Evolutionary conservation across 2,888 invertebrate genomes (phyloP), one percentile per base, ranked within the genome.

Genomic region (Epinotia ramella): DNA sequence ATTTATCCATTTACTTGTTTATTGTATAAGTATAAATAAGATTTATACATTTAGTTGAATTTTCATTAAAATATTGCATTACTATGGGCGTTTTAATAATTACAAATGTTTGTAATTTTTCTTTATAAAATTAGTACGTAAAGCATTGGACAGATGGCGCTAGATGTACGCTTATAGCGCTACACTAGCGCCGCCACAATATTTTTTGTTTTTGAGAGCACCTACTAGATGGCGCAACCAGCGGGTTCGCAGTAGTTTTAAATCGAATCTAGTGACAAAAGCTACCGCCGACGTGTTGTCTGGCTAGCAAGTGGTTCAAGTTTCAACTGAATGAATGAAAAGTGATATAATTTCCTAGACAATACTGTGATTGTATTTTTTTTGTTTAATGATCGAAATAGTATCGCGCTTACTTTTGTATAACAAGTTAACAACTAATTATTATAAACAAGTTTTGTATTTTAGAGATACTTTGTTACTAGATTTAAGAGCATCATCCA

Each of bases 41-140:
- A 93, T 94, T 94, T 94, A 94, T 94, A 94, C 94, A 90, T 94
- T 93, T 93, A 94, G 94, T 94, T 94, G 91, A 94, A 92, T 94
- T 94, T 93, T 91, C 90, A 94, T 92, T 94, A 94, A 94, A 94
- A 93, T 87, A 90, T 89, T 89, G 67, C 46, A 76, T 76, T 76
- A 76, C 60, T 16, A 13, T 33, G 0, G 44, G 44, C 60, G 66
- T 72, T 72, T 72, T 70, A 11, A 62, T 70, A 18, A 49, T 62
- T 62, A 49, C 13, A 16, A 20, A 11, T 33, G 3, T 24, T 3
- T 62, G 18, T 28, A 53, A 33, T 12, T 53, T 40, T 53, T n/a
- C 13, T 1, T 13, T 33, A 18, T 18, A 18, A 28, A 5, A 44
- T 11, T 28, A 46, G 3, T 69, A 44, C 2, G 6, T 53, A 16